Conservation (phyloP, 2,888 invertebrate genomes). For the Plebejus melissa region DNA sequence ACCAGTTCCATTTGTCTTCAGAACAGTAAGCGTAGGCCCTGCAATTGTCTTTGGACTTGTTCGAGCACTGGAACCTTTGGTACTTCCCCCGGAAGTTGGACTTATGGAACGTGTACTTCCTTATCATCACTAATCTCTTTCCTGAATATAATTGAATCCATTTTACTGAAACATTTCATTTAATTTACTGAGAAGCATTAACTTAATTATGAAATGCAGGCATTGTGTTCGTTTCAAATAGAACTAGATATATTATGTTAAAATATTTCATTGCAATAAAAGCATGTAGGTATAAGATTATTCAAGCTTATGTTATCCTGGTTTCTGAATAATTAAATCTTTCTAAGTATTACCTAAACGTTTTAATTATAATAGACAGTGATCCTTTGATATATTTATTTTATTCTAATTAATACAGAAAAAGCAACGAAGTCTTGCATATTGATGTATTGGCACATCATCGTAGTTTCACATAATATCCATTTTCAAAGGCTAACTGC, state of each 20-base stretch:
- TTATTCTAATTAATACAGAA: no score
- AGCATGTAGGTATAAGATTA: neutral
- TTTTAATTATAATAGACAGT: no score
- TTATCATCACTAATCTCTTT: conserved; percentile 33
- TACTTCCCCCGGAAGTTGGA: conserved; percentile 23
- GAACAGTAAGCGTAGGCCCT: conserved; percentile 33
- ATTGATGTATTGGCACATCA: no score
- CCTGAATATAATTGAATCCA: conserved; percentile 29
- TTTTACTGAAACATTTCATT: neutral
- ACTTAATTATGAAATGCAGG: neutral
- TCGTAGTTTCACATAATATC: conserved; percentile 31
- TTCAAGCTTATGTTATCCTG: no score
- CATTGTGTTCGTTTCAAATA: neutral
- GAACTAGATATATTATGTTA: neutral
- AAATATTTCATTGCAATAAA: neutral
- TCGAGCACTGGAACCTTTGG: conserved; percentile 35
- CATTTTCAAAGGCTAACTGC: conserved; percentile 32
- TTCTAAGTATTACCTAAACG: no score
- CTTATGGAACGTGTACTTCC: conserved; percentile 36
- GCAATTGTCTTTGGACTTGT: conserved; percentile 33
- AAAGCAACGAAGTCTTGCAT: no score
- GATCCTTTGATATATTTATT: no score
- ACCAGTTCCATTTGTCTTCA: conserved; percentile 26
- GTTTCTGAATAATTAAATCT: no score
- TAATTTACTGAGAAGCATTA: neutral